Conservation (phyloP, 2,888 invertebrate genomes). For the Amphipoea lucens region DNA sequence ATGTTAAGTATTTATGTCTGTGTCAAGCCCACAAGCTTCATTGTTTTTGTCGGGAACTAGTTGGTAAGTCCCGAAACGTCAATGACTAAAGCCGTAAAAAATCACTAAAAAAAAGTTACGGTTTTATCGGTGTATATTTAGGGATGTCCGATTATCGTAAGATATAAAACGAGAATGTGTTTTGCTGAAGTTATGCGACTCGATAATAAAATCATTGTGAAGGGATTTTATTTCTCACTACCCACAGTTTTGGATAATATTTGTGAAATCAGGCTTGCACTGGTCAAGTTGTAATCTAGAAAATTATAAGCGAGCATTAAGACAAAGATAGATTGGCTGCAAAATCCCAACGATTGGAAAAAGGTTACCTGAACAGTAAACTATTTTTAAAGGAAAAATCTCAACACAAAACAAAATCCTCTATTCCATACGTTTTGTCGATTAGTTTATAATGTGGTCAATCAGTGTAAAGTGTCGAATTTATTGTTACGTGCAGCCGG, state of each 20-base stretch:
- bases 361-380: neutral
- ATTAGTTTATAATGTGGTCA: too few species aligned
- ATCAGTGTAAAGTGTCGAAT: too few species aligned
- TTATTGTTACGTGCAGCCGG: too few species aligned
- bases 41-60: too few species aligned
- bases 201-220: neutral
- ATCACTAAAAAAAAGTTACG: too few species aligned
- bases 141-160: too few species aligned
- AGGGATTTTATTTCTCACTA: neutral
- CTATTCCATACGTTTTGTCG: too few species aligned
- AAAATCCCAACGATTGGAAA: neutral
- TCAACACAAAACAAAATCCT: too few species aligned
- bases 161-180: neutral
- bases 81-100: neutral
- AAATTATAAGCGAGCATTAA: neutral
- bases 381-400: too few species aligned
- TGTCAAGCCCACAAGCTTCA: neutral
- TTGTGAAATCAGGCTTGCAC: slow-evolving; percentile 25
- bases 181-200: neutral
- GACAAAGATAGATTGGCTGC: neutral
- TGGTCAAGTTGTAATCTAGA: slow-evolving; percentile 19
- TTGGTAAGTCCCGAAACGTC: neutral
- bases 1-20: neutral
- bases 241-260: slow-evolving; percentile 12
- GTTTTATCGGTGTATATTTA: neutral